Percentiles rank a stretch among this genome's conserved stretches.
Evolutionary conservation across 2,797 vertebrate genomes (phyloP).

Genomic region (Pangasius larnaudii): DNA sequence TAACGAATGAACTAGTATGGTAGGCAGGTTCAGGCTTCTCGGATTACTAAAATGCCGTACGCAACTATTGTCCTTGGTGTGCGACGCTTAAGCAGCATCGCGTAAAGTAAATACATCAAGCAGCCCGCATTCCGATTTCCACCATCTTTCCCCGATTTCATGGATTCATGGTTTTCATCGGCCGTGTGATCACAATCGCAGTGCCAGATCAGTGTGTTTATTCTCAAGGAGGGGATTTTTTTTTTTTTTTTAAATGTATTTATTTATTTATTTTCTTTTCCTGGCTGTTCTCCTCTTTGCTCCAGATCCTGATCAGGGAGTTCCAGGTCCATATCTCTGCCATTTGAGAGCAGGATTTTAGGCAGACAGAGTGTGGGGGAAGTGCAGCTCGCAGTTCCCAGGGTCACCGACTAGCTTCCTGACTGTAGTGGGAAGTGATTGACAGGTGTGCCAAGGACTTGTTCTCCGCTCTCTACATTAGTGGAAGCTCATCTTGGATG

Average conservation of each 20-base stretch:
- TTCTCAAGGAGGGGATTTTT: neutral
- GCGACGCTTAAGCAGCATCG: neutral
- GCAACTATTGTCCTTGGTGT: neutral
- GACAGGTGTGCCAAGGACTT: neutral
- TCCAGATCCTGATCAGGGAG: neutral
- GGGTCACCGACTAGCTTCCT: neutral
- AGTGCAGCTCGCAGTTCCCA: constrained; percentile 3
- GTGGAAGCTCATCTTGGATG: neutral
- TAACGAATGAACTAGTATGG: neutral
- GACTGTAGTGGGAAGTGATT: neutral
- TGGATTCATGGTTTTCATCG: neutral
- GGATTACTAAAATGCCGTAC: neutral
- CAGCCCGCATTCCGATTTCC: neutral
- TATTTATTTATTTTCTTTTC: neutral
- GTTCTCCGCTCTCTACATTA: neutral
- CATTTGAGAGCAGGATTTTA: neutral
- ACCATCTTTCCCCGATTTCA: neutral
- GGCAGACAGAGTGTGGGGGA: neutral
- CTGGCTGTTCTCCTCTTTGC: neutral
- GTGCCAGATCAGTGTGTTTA: neutral
- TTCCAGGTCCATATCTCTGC: neutral
- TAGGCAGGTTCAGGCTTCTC: neutral
- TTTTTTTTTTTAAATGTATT: no score
- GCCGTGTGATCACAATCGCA: neutral
- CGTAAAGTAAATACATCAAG: neutral